A percentile compares a stretch with the other conserved stretches of the same genome.
phyloP scores from a whole-genome alignment of 2,797 vertebrate species.

The Phaenicophaeus curvirostris region DNA sequence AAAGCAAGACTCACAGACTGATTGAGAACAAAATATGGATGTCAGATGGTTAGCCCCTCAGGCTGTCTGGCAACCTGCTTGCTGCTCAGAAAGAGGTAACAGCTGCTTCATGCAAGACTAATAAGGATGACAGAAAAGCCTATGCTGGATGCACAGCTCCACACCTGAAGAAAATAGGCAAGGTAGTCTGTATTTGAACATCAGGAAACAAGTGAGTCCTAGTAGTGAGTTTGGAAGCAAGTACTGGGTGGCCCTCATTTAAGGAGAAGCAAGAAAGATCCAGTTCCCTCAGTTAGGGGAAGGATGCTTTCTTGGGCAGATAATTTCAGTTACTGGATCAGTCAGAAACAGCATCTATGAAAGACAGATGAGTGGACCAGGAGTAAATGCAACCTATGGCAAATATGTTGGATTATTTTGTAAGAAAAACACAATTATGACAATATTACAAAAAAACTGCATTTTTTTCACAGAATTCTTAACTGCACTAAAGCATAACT shows the following conservation, averaged over 20 bases:
- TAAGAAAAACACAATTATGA: background rate
- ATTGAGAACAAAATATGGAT: slow-evolving; percentile 60
- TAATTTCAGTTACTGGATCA: background rate
- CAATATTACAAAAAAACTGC: background rate
- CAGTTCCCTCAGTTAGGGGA: accelerated
- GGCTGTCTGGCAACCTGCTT: slow-evolving; percentile 48
- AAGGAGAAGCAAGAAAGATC: background rate
- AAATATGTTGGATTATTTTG: background rate
- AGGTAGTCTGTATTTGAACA: background rate
- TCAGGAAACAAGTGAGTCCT: background rate
- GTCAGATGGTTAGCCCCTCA: slow-evolving; percentile 59
- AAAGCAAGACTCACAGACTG: slow-evolving; percentile 40
- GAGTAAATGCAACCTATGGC: background rate
- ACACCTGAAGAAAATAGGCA: slow-evolving; percentile 15
- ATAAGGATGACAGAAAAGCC: slow-evolving; percentile 14
- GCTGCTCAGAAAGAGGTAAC: slow-evolving; percentile 36
- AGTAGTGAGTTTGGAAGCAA: background rate
- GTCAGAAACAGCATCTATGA: background rate
- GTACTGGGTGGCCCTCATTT: accelerated
- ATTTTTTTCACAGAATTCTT: background rate
- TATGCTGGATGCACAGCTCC: background rate
- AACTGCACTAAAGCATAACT: background rate
- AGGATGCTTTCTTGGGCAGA: background rate
- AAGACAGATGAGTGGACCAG: background rate
- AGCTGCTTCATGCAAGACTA: slow-evolving; percentile 54